Base-by-base conservation (phyloP, 2,797 vertebrate genomes). In the Poeciliopsis presidionis region DNA sequence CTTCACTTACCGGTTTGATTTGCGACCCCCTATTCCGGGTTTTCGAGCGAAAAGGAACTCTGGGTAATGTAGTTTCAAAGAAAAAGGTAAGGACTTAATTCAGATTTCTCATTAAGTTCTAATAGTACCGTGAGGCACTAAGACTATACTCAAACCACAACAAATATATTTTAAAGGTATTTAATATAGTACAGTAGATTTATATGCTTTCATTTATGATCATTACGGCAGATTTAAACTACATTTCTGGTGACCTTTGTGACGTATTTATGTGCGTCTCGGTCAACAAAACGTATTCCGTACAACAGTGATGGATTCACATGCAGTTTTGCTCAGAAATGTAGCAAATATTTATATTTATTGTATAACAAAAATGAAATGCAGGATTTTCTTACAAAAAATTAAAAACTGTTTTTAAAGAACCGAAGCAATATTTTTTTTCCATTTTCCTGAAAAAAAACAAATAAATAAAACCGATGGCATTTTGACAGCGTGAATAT, bases 1-100 rank as follows among this genome's bases (percentile, higher is more conserved):
- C 87, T 74, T 79, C 77, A 85, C 75, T 88, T 55, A 79, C 92
- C 92, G 88, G 83, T 89, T 85, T 81, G 79, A 55, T 75, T 77
- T 76, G 88, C 84, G 89, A 93, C 86, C 90, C 91, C 78, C 51
- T 74, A 39, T 70, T 70, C 49, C 41, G 14, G 74, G 61, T 72
- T 81, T 76, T 59, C 65, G n/a, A 72, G 43, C 18, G 9, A 86
- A 75, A 79, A 63, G 25, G 92, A 2, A 85, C 87, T 73, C 13
- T 91, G 94, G 95, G 72, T 70, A 80, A 53, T 73, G 90, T 81
- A 91, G 93, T 94, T 2, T 36, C 46, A 18, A 30, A 6, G 2
- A 43, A 30, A 30, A 33, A 61, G n/a, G 1, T n/a, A 8, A 74
- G 20, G 1, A 1, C 13, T n/a, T 11, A 6, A 12, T 55, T 70